Evolutionary conservation across 2,797 vertebrate species (phyloP).

Genomic region (Zenarchopterus dispar): DNA sequence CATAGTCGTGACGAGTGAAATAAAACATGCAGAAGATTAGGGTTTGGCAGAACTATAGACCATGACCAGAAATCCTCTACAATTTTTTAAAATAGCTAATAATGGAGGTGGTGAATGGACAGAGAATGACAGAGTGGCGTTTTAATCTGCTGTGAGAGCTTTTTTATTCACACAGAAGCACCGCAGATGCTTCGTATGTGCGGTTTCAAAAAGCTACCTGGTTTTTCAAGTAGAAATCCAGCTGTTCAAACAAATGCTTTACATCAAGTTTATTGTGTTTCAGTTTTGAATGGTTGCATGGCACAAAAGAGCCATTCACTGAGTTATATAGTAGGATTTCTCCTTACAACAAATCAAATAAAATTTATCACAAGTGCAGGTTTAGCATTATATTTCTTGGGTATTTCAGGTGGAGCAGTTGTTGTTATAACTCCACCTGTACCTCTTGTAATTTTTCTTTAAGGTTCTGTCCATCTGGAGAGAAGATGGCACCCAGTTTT

Average conservation of each 20-base stretch:
- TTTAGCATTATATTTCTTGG: constrained; percentile 11
- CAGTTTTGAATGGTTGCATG: constrained; percentile 14
- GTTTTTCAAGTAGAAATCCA: constrained; percentile 55
- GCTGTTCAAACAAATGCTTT: constrained; percentile 67
- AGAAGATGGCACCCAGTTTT: constrained; percentile 42
- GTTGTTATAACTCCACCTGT: not conserved
- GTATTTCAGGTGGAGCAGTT: constrained; percentile 23
- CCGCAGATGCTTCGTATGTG: constrained; percentile 38
- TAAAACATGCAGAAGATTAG: constrained; percentile 72
- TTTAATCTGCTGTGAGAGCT: constrained; percentile 60
- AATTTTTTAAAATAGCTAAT: constrained; percentile 66
- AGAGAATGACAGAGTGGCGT: constrained; percentile 66
- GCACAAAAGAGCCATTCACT: constrained; percentile 50
- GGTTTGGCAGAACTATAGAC: constrained; percentile 64
- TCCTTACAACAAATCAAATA: constrained; percentile 22
- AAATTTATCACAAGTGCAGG: constrained; percentile 20
- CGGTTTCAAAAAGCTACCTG: constrained; percentile 64
- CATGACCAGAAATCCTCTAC: constrained; percentile 58
- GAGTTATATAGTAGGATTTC: constrained; percentile 4
- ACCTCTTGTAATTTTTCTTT: constrained; percentile 22
- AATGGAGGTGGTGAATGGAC: constrained; percentile 67
- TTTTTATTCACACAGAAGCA: constrained; percentile 63
- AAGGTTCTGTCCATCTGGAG: constrained; percentile 25
- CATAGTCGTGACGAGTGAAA: constrained; percentile 60
- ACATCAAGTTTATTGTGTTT: constrained; percentile 52